phyloP scores from a whole-genome alignment of 2,113 vertebrate genomes.

The Prinia subflava region DNA sequence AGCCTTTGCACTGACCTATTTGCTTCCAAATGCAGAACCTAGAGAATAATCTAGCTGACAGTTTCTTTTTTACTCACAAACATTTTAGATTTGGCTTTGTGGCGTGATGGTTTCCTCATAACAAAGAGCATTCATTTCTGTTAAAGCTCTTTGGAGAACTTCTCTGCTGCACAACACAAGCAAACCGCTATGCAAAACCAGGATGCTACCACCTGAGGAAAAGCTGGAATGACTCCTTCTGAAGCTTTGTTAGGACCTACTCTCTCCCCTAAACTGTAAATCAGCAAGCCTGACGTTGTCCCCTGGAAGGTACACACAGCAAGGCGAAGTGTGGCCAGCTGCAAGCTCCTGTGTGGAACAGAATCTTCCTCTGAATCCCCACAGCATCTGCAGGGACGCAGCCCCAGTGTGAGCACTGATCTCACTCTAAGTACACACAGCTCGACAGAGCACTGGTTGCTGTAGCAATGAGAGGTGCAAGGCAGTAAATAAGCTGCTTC shows the following conservation, averaged over 20 bases:
- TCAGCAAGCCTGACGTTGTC: not conserved
- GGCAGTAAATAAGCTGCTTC: slow-evolving; percentile 39
- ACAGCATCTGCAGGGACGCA: not conserved
- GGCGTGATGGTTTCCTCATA: not conserved
- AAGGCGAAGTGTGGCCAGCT: slow-evolving; percentile 33
- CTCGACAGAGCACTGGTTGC: slow-evolving; percentile 26
- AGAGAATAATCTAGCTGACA: not conserved
- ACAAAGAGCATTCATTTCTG: not conserved
- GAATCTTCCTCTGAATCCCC: not conserved
- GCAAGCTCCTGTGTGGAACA: slow-evolving; percentile 32
- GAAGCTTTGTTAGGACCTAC: not conserved
- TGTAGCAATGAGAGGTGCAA: slow-evolving; percentile 51
- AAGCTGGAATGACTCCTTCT: not conserved
- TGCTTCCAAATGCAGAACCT: slow-evolving; percentile 14
- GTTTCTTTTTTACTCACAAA: slow-evolving; percentile 26
- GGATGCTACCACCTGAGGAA: not conserved
- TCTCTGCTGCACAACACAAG: not conserved
- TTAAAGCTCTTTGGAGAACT: not conserved
- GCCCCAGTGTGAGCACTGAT: not conserved
- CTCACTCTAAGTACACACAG: not conserved
- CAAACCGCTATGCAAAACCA: not conserved
- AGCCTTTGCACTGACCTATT: not conserved
- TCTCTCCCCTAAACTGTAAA: not conserved
- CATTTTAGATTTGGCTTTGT: not conserved
- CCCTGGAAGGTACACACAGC: slow-evolving; percentile 73